These are phyloP conservation scores for Ichneumoninae sp. DNA, from an alignment of 2,888 invertebrate genomes.

Conservation along the genomic window DNA sequence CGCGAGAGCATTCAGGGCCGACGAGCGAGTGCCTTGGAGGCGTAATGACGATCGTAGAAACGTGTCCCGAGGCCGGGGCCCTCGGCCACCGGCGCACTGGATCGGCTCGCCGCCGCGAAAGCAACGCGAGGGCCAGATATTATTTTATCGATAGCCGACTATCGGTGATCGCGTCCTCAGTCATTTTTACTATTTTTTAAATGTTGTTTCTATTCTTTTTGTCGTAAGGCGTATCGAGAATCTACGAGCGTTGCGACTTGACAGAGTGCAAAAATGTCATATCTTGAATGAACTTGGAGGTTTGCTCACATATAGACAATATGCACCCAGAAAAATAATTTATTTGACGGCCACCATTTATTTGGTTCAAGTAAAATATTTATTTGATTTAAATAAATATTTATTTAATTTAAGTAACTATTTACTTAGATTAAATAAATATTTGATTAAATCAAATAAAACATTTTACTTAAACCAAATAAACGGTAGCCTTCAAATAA, in stretches of 20 bases:
- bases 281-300: neutral
- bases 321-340: too few species aligned
- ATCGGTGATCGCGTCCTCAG: constrained; percentile 16
- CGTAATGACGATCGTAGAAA: constrained; percentile 81
- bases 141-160: constrained; percentile 49
- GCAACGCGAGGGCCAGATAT: constrained; percentile 51
- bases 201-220: neutral
- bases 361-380: too few species aligned
- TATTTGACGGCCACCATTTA: too few species aligned
- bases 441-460: too few species aligned
- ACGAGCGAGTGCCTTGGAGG: constrained; percentile 80
- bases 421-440: too few species aligned
- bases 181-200: neutral
- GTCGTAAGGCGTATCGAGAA: neutral
- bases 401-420: too few species aligned
- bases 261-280: too few species aligned
- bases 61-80: constrained; percentile 78
- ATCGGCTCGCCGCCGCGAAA: neutral
- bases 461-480: too few species aligned
- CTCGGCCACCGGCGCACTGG: constrained; percentile 45
- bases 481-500: too few species aligned
- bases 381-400: too few species aligned
- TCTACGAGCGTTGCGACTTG: too few species aligned
- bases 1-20: constrained; percentile 77
- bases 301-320: neutral